Evolutionary conservation across 2,888 invertebrate species (phyloP), one percentile per base, ranked within the genome.

Genomic region (Lasioglossum figueresi): DNA sequence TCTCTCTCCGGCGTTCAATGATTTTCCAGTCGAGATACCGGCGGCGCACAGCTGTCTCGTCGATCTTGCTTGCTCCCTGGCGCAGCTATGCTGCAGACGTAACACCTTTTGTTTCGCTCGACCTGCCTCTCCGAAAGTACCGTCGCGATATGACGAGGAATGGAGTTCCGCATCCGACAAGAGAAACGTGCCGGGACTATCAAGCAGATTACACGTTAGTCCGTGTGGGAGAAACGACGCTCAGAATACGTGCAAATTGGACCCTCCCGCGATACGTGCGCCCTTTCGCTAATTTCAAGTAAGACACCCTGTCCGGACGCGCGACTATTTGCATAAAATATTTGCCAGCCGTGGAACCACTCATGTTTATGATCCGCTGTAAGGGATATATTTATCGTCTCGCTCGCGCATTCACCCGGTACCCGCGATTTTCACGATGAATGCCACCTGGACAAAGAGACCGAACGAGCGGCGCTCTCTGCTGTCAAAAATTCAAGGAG

Each of bases 181-280:
- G 81, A 80, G 76, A 88, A 82, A 84, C 90, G 89, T 89, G 88
- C 79, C 83, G 80, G 70, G 91, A 91, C 89, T 91, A 87, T 88
- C 90, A 90, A 91, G 86, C 78, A 87, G 87, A 88, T 90, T 83
- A 88, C 88, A 89, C 89, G 90, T 90, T 91, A 89, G 88, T 86
- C 87, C 80, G 86, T 43, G 68, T 66, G 76, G 34, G 83, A 63
- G 79, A 86, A 82, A 79, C 72, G 82, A 87, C 82, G 86, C 87
- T 78, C 82, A 83, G 88, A 85, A 78, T 83, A 89, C 89, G 89
- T 87, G 88, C 68, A 85, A 89, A 90, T 83, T 79, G 83, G 81
- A 84, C 80, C 76, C 76, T 71, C 71, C 52, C 66, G 87, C 59
- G 79, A 81, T 86, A 71, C 80, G 73, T 63, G 74, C 70, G 40